Percentiles rank a stretch among this genome's conserved stretches.
phyloP scores from a whole-genome alignment of 2,797 vertebrate species.

The Pseudocheirus occidentalis region DNA sequence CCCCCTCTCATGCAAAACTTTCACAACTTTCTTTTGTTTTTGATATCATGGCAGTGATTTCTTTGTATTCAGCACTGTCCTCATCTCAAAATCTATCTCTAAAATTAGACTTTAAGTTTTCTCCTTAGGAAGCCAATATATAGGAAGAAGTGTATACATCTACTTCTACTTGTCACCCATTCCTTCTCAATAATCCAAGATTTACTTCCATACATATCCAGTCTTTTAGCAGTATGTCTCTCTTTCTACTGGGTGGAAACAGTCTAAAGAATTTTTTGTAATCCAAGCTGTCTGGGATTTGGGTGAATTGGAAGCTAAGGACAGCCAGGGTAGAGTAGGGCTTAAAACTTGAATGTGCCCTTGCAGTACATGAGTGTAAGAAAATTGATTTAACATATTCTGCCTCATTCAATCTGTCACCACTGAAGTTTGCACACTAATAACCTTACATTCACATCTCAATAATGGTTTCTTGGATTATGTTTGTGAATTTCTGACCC shows the following conservation, averaged over 20 bases:
- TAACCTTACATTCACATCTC: background rate
- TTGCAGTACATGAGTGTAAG: background rate
- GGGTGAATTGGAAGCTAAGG: background rate
- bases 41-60: background rate
- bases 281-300: background rate
- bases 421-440: background rate
- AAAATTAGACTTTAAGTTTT: background rate
- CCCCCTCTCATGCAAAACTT: background rate
- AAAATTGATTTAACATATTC: background rate
- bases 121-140: background rate
- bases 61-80: background rate
- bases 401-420: background rate
- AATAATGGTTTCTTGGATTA: background rate
- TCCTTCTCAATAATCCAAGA: background rate
- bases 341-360: background rate
- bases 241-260: background rate
- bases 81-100: background rate
- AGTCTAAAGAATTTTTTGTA: background rate
- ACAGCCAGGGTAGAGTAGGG: background rate
- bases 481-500: background rate
- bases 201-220: background rate
- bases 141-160: background rate
- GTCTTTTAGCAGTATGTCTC: background rate
- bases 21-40: background rate
- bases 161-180: background rate